Percentiles rank a stretch among this genome's conserved stretches.
These are phyloP conservation scores for Macheiramphus alcinus DNA, from an alignment of 2,113 vertebrate species.

Conservation along the genomic window DNA sequence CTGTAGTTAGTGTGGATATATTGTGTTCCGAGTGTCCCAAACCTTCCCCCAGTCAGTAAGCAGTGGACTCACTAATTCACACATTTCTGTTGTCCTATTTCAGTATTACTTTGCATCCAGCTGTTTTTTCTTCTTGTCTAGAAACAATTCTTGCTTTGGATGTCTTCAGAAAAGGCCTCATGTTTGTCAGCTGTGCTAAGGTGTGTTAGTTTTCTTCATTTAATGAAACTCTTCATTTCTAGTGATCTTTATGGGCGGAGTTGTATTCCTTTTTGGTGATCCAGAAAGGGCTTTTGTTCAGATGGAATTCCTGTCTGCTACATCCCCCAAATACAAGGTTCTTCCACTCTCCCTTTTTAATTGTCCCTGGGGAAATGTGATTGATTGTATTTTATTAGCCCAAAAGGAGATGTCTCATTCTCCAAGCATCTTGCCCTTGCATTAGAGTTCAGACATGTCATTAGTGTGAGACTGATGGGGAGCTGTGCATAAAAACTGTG, in stretches of 20 bases:
- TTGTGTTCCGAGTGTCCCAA: background rate
- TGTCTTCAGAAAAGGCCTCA: conserved; percentile 84
- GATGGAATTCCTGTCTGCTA: background rate
- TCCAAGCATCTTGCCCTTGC: background rate
- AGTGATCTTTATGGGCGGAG: background rate
- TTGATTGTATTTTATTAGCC: background rate
- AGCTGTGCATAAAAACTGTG: accelerated
- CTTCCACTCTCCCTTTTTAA: background rate
- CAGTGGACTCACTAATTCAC: background rate
- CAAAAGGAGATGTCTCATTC: background rate
- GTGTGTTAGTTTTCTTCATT: conserved; percentile 54
- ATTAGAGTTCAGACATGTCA: background rate
- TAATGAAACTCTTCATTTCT: background rate
- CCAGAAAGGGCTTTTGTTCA: background rate
- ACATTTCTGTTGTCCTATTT: background rate
- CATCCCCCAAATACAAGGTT: background rate
- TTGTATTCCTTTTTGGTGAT: background rate
- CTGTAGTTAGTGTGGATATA: accelerated
- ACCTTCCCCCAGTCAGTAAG: background rate
- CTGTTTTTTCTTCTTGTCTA: conserved; percentile 44
- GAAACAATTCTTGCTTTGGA: conserved; percentile 91
- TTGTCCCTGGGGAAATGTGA: background rate
- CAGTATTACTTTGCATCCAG: background rate
- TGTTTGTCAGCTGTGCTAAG: conserved; percentile 93
- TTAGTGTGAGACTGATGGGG: background rate